Conservation (phyloP, 2,797 vertebrate genomes). For the Oryzias dopingdopingensis region DNA sequence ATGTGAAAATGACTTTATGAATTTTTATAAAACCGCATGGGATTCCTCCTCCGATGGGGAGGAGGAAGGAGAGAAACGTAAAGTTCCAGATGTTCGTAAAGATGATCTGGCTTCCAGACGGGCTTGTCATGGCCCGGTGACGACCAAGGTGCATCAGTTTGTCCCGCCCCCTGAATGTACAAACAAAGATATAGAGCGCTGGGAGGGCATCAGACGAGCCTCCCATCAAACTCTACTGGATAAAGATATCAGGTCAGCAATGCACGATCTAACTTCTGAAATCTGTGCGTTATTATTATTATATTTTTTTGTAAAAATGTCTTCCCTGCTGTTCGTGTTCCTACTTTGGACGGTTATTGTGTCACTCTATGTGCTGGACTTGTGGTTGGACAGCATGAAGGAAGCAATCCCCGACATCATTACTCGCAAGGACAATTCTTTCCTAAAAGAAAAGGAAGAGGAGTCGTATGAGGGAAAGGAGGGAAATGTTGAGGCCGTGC, state of each 20-base stretch:
- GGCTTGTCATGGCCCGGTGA: slow-evolving; percentile 44
- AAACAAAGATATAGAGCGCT: slow-evolving; percentile 73
- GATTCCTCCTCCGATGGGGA: slow-evolving; percentile 76
- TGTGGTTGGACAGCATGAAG: slow-evolving; percentile 67
- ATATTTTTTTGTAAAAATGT: slow-evolving; percentile 24
- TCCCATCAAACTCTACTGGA: slow-evolving; percentile 77
- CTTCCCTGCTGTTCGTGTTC: slow-evolving; percentile 21
- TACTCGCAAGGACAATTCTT: slow-evolving; percentile 73
- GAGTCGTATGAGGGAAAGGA: slow-evolving; percentile 52
- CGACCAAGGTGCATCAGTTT: slow-evolving; percentile 71
- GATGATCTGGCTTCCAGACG: slow-evolving; percentile 89
- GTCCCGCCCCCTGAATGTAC: slow-evolving; percentile 68
- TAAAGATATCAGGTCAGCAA: slow-evolving; percentile 72
- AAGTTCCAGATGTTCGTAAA: slow-evolving; percentile 86
- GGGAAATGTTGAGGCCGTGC: slow-evolving; percentile 50
- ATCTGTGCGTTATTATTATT: slow-evolving; percentile 26
- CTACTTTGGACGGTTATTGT: slow-evolving; percentile 29
- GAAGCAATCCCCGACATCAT: slow-evolving; percentile 65
- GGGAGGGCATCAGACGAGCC: slow-evolving; percentile 77
- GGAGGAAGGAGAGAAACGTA: slow-evolving; percentile 70
- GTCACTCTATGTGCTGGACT: slow-evolving; percentile 7
- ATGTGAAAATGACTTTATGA: slow-evolving; percentile 84
- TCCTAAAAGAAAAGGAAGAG: slow-evolving; percentile 63
- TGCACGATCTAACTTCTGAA: slow-evolving; percentile 2
- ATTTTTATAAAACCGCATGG: slow-evolving; percentile 73